Evolutionary conservation across 2,888 invertebrate genomes (phyloP).

Genomic region (Eudasyphora cyanicolor): DNA sequence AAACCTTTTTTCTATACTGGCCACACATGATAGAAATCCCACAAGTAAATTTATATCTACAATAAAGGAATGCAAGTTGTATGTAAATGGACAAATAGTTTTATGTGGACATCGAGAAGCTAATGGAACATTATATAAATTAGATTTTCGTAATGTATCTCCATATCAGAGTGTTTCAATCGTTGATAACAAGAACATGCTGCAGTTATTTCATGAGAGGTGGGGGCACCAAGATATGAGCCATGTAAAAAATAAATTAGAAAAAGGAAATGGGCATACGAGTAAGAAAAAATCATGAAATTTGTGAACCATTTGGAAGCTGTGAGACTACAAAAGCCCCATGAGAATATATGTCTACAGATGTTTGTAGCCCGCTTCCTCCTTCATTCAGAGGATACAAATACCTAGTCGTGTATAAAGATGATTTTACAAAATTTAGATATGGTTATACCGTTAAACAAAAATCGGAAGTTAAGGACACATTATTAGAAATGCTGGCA

Average conservation of each 20-base stretch:
- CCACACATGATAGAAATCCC: conserved; percentile 35
- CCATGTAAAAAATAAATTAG: conserved; percentile 37
- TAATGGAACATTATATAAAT: not conserved
- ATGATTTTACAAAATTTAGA: too few species aligned
- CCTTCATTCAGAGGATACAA: too few species aligned
- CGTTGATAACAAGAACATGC: not conserved
- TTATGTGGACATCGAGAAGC: not conserved
- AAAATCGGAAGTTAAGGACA: too few species aligned
- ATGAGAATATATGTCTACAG: conserved; percentile 49
- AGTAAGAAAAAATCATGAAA: not conserved
- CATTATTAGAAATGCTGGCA: too few species aligned
- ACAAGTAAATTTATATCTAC: conserved; percentile 32
- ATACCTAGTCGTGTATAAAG: too few species aligned
- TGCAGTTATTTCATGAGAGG: conserved; percentile 42
- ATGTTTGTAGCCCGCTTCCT: conserved; percentile 38
- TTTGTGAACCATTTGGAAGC: conserved; percentile 46
- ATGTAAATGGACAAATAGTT: not conserved
- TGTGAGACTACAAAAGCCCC: conserved; percentile 29
- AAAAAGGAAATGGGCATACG: conserved; percentile 19
- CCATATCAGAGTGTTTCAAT: not conserved
- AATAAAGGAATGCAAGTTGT: not conserved
- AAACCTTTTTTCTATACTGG: conserved; percentile 45
- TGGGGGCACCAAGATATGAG: conserved; percentile 36
- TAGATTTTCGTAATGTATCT: too few species aligned
- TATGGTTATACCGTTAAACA: too few species aligned